Base-by-base conservation (phyloP, 2,888 invertebrate genomes). In the Gastrophysa polygoni region DNA sequence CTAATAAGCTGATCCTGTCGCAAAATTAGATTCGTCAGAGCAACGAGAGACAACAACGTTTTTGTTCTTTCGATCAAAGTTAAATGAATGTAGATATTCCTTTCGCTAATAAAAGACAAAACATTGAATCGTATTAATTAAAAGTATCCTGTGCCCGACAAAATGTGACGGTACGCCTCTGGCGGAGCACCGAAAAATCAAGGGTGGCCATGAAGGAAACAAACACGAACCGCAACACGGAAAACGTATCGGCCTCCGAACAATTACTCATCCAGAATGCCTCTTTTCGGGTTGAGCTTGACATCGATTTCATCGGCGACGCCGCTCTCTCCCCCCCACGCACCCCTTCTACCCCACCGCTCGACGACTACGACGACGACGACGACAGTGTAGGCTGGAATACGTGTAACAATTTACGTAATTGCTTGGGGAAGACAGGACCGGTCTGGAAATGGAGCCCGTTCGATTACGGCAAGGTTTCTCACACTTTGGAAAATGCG, bases 341-440 rank as follows among this genome's bases (percentile, higher is more conserved):
- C 38, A 1, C 3, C 14, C 38, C 14, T 2, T 2, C 38, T 4
- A 10, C 14, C 2, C n/a, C 14, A 11, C 29, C 29, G 1, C 29
- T 7, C 14, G 38, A 38, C n/a, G n/a, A n/a, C 38, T 38, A n/a
- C 38, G 38, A 38, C 38, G 38, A 38, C 38, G 14, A 38, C 38
- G 38, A 38, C 14, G 38, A 4, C 38, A 14, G 14, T 32, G 32
- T 32, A 16, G 50, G 63, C 63, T 61, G 57, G 62, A 67, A 66
- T 66, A 70, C 64, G 70, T 66, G 68, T 67, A 67, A 64, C 69
- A 69, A 69, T 71, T 69, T 69, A 69, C 62, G 65, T 71, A 71
- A 69, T 69, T 69, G 64, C 69, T 65, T 69, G 76, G 73, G 28
- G 51, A n/a, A 29, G 11, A 2, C 66, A 63, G 59, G 50, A 28